Percentiles rank a stretch among this genome's conserved stretches.
These are phyloP conservation scores for Frankliniella fusca DNA, from an alignment of 2,888 invertebrate genomes.

Conservation along the genomic window DNA sequence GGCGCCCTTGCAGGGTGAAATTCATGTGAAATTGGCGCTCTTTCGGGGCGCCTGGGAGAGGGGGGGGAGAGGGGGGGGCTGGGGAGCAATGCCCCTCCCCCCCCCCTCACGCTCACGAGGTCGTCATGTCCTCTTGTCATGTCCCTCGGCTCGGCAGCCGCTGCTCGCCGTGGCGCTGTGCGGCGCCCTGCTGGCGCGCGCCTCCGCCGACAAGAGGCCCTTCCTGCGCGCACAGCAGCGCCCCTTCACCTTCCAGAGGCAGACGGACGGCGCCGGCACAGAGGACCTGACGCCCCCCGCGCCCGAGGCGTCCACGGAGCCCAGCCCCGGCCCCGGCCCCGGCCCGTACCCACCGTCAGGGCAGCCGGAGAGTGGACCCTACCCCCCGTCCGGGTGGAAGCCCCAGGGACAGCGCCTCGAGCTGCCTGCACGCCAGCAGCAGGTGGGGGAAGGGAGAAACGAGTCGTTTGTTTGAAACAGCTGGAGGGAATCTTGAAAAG, in stretches of 20 bases:
- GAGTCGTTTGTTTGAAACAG: not conserved
- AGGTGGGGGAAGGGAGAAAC: not conserved
- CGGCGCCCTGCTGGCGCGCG: not conserved
- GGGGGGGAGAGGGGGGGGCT: no score
- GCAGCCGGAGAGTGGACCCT: not conserved
- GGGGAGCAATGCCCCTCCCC: no score
- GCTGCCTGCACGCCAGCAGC: not conserved
- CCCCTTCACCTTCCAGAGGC: not conserved
- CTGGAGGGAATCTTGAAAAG: not conserved
- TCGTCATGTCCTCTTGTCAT: no score
- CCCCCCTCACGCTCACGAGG: no score
- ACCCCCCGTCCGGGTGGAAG: slow-evolving; percentile 12
- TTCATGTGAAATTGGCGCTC: no score
- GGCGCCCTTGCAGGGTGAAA: no score
- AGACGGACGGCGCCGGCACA: not conserved
- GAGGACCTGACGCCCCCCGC: not conserved
- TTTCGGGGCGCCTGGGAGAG: no score
- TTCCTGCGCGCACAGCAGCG: not conserved
- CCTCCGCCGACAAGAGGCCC: not conserved
- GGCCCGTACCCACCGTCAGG: slow-evolving; percentile 7
- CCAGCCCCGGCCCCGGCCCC: not conserved
- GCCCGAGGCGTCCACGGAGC: not conserved
- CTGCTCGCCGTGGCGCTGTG: not conserved
- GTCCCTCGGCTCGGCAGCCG: not conserved
- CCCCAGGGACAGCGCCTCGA: slow-evolving; percentile 4